Conservation (phyloP, 2,888 invertebrate species). For the Aromia moschata region DNA sequence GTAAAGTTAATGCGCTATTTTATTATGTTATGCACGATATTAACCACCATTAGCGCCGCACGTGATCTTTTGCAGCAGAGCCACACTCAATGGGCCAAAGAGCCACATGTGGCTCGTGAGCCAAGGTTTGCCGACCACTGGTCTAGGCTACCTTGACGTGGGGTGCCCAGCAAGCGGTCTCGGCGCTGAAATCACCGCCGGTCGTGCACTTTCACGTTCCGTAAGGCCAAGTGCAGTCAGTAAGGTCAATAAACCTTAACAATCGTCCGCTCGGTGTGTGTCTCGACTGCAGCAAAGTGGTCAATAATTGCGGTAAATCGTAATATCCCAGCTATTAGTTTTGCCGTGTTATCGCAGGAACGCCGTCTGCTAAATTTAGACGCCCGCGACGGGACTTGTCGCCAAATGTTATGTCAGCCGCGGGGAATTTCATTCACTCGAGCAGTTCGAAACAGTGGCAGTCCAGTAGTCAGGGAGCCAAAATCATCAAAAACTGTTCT, state of each 20-base stretch:
- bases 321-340: conserved; percentile 1
- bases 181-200: not conserved
- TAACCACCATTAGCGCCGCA: no score
- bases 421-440: conserved; percentile 46
- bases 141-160: no score
- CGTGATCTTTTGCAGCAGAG: no score
- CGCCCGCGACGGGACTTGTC: conserved; percentile 36
- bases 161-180: no score
- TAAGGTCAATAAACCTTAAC: conserved; percentile 19
- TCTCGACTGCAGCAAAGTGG: conserved; percentile 11
- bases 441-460: conserved; percentile 13
- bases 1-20: no score
- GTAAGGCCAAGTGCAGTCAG: conserved; percentile 25
- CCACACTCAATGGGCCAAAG: no score
- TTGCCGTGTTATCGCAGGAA: conserved; percentile 9
- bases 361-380: conserved; percentile 38
- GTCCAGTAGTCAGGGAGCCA: no score
- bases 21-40: no score
- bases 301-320: conserved; percentile 6
- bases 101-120: no score
- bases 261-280: not conserved
- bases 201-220: conserved; percentile 22
- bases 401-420: conserved; percentile 45
- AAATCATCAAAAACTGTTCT: no score
- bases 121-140: no score